Conservation (phyloP, 2,797 vertebrate genomes). For the Florisuga fusca region DNA sequence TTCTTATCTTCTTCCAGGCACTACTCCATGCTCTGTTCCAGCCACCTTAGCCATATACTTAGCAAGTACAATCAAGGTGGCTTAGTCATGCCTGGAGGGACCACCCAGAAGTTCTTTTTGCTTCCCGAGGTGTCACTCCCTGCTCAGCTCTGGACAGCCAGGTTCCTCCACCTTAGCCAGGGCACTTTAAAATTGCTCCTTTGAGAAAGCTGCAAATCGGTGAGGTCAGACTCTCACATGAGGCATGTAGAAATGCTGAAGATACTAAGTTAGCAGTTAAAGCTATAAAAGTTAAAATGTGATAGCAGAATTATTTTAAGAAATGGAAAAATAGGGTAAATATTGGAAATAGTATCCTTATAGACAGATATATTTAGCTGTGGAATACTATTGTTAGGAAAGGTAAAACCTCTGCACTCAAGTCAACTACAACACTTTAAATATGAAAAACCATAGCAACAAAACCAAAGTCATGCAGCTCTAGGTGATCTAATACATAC, state of each 20-base stretch:
- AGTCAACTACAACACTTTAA: not conserved
- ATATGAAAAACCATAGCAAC: not conserved
- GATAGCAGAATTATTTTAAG: not conserved
- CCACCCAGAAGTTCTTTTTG: too few relatives aligned
- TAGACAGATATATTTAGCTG: not conserved
- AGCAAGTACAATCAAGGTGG: too few relatives aligned
- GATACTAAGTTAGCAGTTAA: not conserved
- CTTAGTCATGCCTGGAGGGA: too few relatives aligned
- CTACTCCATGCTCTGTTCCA: too few relatives aligned
- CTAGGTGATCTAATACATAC: not conserved
- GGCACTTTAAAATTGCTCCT: too few relatives aligned
- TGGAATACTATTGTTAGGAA: not conserved
- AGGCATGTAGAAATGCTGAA: not conserved
- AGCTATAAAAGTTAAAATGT: not conserved
- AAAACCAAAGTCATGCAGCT: not conserved
- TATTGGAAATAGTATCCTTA: not conserved
- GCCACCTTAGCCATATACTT: too few relatives aligned
- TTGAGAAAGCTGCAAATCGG: too few relatives aligned
- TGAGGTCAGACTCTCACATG: too few relatives aligned
- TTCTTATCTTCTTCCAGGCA: too few relatives aligned
- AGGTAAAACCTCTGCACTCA: not conserved
- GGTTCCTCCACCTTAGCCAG: too few relatives aligned
- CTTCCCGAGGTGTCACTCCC: too few relatives aligned
- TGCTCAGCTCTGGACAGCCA: too few relatives aligned
- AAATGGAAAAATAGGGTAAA: not conserved